These are phyloP conservation scores for Cosmia pyralina DNA, from an alignment of 2,888 invertebrate species.

Conservation along the genomic window DNA sequence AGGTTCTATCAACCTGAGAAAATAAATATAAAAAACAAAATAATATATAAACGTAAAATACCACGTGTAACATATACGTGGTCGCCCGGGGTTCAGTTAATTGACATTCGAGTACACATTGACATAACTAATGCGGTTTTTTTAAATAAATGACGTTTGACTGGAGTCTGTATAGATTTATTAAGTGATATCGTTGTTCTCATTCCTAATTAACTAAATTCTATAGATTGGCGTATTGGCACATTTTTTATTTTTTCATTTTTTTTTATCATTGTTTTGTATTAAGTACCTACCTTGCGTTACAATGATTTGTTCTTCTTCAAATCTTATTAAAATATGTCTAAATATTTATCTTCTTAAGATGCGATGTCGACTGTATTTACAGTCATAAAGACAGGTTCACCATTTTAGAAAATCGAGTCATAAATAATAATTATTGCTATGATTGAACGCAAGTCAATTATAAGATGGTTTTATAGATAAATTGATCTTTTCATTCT, in stretches of 20 bases:
- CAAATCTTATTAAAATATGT: background rate
- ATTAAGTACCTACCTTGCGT: background rate
- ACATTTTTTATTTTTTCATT: background rate
- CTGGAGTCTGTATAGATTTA: no score
- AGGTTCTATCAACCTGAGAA: no score
- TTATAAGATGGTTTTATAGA: slow-evolving; percentile 2
- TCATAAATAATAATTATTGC: slow-evolving; percentile 13
- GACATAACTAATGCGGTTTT: no score
- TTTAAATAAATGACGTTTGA: no score
- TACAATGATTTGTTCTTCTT: background rate
- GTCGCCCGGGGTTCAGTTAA: no score
- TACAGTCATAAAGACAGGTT: background rate
- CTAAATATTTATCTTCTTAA: background rate
- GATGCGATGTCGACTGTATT: background rate
- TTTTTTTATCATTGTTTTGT: background rate
- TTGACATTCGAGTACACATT: no score
- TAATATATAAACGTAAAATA: no score
- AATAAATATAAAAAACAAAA: no score
- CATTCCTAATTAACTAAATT: no score
- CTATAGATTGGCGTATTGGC: no score
- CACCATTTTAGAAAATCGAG: slow-evolving; percentile 14
- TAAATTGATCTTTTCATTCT: background rate
- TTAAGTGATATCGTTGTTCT: no score
- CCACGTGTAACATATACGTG: no score
- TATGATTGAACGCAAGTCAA: background rate